Base-by-base conservation (phyloP, 2,797 vertebrate species). In the Myripristis murdjan region DNA sequence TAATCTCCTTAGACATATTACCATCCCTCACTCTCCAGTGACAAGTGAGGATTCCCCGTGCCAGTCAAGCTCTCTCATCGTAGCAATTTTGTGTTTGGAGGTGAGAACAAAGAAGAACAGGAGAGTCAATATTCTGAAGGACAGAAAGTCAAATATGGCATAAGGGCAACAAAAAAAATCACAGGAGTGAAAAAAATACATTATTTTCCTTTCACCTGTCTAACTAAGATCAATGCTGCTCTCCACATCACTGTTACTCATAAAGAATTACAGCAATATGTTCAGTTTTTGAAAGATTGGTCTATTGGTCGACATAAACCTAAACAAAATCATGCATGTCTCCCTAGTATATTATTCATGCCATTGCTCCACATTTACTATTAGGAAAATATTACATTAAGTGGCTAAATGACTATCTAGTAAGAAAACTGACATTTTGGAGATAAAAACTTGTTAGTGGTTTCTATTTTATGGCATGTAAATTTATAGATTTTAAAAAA, bases 1-100 rank as follows among this genome's bases (percentile, higher is more conserved):
- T 87, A 73, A 76, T 83, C 75, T 78, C 63, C 70, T 74, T 71
- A 80, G 65, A 72, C 66, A 39, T 70, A 77, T 62, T 28, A 73
- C 68, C 66, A 73, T 57, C 70, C 53, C 60, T 59, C 53, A n/a
- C 44, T 31, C 74, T 57, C 64, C 37, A 41, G 48, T 72, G 77
- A 73, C 70, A 69, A n/a, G 57, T 12, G 47, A 60, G 49, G 52
- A 72, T 74, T 81, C 61, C 61, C 58, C 51, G n/a, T 56, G 75
- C 46, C 71, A 70, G 51, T 41, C 65, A 47, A 54, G 54, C 64
- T 54, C 49, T 74, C 47, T 75, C 39, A 15, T 0, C 66, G 73
- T 79, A 65, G 69, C 74, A 55, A 66, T 48, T 52, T 35, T 58
- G 63, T 70, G 35, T 73, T 64, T 65, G 64, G 33, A 64, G 52